Evolutionary conservation across 2,888 invertebrate genomes (phyloP).

Genomic region (Pasiphila rectangulata): DNA sequence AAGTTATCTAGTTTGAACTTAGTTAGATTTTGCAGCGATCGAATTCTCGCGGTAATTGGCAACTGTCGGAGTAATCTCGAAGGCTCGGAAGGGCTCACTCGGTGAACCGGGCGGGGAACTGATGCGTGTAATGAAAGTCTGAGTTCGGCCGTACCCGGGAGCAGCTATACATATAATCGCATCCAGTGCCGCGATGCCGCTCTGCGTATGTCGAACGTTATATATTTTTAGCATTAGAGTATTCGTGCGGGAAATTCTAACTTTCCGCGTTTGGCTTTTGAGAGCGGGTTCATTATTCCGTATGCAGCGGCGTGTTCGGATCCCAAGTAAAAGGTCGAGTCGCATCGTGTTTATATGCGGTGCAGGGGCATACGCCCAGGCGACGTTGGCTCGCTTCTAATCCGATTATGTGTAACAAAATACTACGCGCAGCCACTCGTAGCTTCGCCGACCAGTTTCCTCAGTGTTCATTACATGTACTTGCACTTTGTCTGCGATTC

Average conservation of each 20-base stretch:
- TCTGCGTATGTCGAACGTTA: constrained; percentile 15
- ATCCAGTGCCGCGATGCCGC: constrained; percentile 35
- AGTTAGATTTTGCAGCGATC: constrained; percentile 33
- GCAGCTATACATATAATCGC: constrained; percentile 46
- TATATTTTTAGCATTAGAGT: constrained; percentile 17
- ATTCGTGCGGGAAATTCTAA: constrained; percentile 21
- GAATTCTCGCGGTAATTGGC: constrained; percentile 40
- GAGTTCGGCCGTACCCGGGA: constrained; percentile 50
- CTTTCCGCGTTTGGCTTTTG: constrained; percentile 23
- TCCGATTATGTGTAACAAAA: constrained; percentile 77
- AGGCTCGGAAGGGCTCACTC: constrained; percentile 57
- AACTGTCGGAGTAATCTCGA: constrained; percentile 53
- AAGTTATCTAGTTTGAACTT: constrained; percentile 30
- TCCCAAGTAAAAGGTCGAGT: constrained; percentile 48
- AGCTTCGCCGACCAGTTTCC: constrained; percentile 45
- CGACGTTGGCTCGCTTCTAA: constrained; percentile 60
- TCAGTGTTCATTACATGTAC: constrained; percentile 44
- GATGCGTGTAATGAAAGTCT: constrained; percentile 74
- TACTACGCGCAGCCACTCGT: constrained; percentile 58
- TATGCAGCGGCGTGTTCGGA: constrained; percentile 43
- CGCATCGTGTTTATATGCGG: constrained; percentile 60
- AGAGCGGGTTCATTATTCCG: constrained; percentile 39
- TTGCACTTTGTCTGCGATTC: constrained; percentile 40
- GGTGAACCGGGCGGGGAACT: constrained; percentile 62
- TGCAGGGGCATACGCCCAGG: constrained; percentile 60